A percentile compares a stretch with the other conserved stretches of the same genome.
These are phyloP conservation scores for Dendrophyllia cribrosa DNA, from an alignment of 64 coral and sea anemone species.

Conservation along the genomic window DNA sequence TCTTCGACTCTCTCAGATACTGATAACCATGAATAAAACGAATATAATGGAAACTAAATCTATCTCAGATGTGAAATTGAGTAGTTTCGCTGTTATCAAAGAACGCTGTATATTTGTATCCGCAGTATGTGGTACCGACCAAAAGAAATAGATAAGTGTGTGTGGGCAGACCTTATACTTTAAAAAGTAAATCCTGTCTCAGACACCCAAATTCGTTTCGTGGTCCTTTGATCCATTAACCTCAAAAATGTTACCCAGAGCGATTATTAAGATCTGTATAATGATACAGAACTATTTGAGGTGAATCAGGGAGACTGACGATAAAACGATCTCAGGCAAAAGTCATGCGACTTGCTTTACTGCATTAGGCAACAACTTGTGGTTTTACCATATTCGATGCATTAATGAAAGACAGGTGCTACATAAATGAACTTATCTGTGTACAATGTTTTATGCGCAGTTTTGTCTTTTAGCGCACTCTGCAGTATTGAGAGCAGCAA, in stretches of 20 bases:
- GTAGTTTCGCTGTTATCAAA: neutral
- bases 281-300: neutral
- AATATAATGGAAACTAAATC: neutral
- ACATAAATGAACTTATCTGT: no score
- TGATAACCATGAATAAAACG: neutral
- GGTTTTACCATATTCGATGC: neutral
- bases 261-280: neutral
- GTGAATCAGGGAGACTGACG: neutral
- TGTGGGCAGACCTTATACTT: neutral
- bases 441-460: no score
- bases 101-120: neutral
- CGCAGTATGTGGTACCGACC: neutral
- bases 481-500: no score
- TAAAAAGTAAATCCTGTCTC: neutral
- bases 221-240: neutral
- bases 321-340: neutral
- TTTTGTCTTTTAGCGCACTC: no score
- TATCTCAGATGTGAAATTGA: neutral
- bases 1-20: no score
- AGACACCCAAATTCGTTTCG: neutral
- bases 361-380: no score
- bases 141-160: neutral
- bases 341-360: neutral
- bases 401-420: neutral
- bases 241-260: neutral